phyloP scores from a whole-genome alignment of 1,140 invertebrate genomes.

The Drosophila ogumai region DNA sequence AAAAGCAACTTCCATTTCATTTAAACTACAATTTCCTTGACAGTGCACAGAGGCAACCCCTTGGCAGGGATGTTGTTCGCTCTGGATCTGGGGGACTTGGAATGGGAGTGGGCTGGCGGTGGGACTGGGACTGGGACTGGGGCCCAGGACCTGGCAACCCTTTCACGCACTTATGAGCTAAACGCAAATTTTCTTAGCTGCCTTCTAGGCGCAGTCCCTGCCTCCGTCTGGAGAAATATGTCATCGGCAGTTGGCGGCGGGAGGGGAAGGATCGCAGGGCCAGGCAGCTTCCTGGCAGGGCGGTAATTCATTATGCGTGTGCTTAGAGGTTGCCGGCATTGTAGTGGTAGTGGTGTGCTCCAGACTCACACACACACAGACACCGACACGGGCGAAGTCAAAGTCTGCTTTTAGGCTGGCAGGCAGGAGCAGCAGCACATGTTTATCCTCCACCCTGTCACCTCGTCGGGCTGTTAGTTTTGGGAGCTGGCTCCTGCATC shows the following conservation, averaged over 20 bases:
- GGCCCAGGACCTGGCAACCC: slow-evolving; percentile 62
- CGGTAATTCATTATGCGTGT: slow-evolving; percentile 83
- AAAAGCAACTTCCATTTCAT: slow-evolving; percentile 84
- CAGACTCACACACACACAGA: slow-evolving; percentile 20
- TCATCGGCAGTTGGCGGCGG: slow-evolving; percentile 75
- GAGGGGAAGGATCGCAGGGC: slow-evolving; percentile 1
- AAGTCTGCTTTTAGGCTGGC: slow-evolving; percentile 68
- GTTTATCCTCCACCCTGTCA: slow-evolving; percentile 17
- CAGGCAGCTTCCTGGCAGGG: slow-evolving; percentile 35
- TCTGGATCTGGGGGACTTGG: slow-evolving; percentile 3
- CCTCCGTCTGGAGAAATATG: slow-evolving; percentile 78
- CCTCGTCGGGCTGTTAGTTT: slow-evolving; percentile 47
- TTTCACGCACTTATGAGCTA: slow-evolving; percentile 83
- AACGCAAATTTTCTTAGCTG: slow-evolving; percentile 83
- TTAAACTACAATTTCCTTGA: slow-evolving; percentile 84
- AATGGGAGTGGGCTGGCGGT: neutral
- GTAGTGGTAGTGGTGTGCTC: slow-evolving; percentile 55
- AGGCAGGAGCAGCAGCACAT: slow-evolving; percentile 47
- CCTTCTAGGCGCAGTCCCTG: slow-evolving; percentile 71
- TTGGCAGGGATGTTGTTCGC: slow-evolving; percentile 30
- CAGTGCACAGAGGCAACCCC: slow-evolving; percentile 72
- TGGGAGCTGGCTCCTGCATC: slow-evolving; percentile 50
- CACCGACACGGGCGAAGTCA: slow-evolving; percentile 20
- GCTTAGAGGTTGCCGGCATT: slow-evolving; percentile 75
- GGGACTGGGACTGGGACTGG: slow-evolving; percentile 5